Evolutionary conservation across 2,797 vertebrate genomes (phyloP).

Genomic region (Naso thynnoides): DNA sequence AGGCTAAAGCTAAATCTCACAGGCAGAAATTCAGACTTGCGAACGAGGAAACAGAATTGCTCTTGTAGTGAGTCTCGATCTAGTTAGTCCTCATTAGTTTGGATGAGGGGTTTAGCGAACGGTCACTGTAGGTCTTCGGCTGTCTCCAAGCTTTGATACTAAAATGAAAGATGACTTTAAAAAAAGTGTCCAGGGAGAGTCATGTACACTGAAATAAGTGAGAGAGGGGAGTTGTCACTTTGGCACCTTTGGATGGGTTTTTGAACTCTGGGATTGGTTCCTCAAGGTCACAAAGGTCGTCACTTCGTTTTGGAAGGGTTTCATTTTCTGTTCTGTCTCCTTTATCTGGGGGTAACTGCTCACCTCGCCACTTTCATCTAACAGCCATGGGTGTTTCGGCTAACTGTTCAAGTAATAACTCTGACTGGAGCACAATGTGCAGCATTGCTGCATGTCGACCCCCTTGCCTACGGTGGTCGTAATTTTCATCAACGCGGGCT

Average conservation of each 20-base stretch:
- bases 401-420: conserved; percentile 42
- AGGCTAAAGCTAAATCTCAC: neutral
- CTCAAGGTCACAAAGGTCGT: conserved; percentile 50
- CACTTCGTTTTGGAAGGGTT: conserved; percentile 42
- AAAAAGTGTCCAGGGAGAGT: conserved; percentile 25
- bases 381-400: conserved; percentile 45
- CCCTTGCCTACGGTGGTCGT: conserved; percentile 34
- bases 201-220: conserved; percentile 28
- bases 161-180: conserved; percentile 23
- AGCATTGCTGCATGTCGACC: conserved; percentile 23
- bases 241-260: conserved; percentile 63
- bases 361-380: conserved; percentile 51
- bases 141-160: conserved; percentile 17
- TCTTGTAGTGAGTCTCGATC: neutral
- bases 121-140: conserved; percentile 12
- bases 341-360: conserved; percentile 46
- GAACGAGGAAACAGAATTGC: neutral
- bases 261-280: conserved; percentile 62
- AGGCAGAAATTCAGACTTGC: neutral
- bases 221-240: conserved; percentile 71
- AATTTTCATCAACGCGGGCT: conserved; percentile 47
- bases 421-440: conserved; percentile 18
- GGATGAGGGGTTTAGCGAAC: neutral
- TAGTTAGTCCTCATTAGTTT: neutral
- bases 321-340: conserved; percentile 59